Percentiles rank a stretch among this genome's conserved stretches.
Conservation (phyloP, 2,113 vertebrate genomes). For the Zosterops hypoxanthus region DNA sequence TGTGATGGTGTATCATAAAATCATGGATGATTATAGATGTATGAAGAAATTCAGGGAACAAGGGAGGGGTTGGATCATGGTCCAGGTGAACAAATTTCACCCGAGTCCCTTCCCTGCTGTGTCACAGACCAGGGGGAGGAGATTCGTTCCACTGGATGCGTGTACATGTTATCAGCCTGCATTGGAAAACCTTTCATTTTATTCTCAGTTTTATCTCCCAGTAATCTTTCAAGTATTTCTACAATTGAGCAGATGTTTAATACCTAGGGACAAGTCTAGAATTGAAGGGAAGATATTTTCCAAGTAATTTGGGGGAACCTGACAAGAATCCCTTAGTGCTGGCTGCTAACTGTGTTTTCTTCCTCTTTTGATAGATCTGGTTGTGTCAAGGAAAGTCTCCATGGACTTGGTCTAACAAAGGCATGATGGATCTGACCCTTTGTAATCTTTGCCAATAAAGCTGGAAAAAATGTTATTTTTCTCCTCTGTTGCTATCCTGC, state of each 20-base stretch:
- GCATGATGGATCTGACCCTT: conserved; percentile 25
- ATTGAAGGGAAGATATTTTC: neutral
- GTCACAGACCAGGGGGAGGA: neutral
- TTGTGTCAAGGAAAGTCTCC: neutral
- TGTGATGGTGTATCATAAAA: neutral
- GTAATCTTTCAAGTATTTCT: neutral
- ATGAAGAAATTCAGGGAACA: neutral
- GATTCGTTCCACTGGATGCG: neutral
- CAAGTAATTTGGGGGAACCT: conserved; percentile 8
- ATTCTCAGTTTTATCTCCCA: neutral
- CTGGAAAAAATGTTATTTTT: neutral
- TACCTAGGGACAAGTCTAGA: neutral
- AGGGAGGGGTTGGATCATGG: neutral
- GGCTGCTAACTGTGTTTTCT: conserved; percentile 18
- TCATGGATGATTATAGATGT: neutral
- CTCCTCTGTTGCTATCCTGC: neutral
- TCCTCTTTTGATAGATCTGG: conserved; percentile 34
- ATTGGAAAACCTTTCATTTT: neutral
- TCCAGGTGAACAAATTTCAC: neutral
- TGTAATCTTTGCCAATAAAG: conserved; percentile 25
- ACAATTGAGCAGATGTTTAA: conserved; percentile 4
- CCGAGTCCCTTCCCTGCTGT: neutral
- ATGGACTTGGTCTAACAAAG: neutral
- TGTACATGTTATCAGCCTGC: neutral
- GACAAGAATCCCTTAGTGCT: neutral